phyloP scores from a whole-genome alignment of 2,797 vertebrate species.

The Melanogrammus aeglefinus region DNA sequence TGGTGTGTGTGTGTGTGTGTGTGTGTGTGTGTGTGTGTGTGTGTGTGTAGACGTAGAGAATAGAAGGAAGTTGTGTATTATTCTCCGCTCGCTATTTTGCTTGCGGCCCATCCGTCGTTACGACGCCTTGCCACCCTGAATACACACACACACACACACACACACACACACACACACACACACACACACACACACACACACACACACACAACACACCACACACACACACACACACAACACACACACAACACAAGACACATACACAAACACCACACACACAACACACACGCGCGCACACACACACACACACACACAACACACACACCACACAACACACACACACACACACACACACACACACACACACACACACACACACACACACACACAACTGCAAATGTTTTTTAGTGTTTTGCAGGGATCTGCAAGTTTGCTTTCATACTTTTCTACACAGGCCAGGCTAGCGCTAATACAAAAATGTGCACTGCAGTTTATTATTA shows the following conservation, averaged over 20 bases:
- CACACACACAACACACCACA: not conserved
- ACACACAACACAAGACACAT: not conserved
- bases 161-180: not conserved
- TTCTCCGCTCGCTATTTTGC: conserved; percentile 43
- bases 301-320: conserved; percentile 1
- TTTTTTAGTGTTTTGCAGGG: too few species aligned
- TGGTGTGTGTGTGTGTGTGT: conserved; percentile 2
- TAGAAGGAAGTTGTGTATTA: conserved; percentile 56
- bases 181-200: not conserved
- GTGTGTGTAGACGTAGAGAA: conserved; percentile 36
- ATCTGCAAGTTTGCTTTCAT: too few species aligned
- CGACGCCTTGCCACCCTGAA: conserved; percentile 37
- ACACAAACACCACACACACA: not conserved
- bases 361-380: not conserved
- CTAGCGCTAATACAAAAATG: too few species aligned
- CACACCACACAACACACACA: not conserved
- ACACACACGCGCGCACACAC: conserved; percentile 4
- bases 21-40: conserved; percentile 5
- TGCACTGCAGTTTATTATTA: too few species aligned
- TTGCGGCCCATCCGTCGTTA: conserved; percentile 38
- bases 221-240: not conserved
- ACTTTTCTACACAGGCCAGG: too few species aligned
- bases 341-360: not conserved
- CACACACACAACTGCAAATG: not conserved
- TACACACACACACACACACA: conserved; percentile 6